phyloP scores from a whole-genome alignment of 2,113 vertebrate genomes.

The Phoenicopterus ruber region DNA sequence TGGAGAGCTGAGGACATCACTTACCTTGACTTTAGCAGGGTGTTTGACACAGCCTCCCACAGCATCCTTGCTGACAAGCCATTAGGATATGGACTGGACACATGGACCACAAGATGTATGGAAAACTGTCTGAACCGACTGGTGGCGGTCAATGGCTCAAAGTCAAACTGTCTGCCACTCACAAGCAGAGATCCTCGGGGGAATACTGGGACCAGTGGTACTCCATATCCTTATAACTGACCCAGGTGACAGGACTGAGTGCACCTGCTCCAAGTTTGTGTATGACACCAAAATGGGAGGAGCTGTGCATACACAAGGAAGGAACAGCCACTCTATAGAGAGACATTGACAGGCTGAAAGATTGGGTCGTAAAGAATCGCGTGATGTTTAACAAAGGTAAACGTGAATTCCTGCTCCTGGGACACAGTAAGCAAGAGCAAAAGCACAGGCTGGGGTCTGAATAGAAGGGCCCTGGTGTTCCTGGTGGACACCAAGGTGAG shows the following conservation, averaged over 20 bases:
- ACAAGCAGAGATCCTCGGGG: background rate
- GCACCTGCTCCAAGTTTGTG: background rate
- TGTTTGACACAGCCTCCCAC: background rate
- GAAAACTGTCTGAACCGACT: background rate
- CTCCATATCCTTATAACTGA: background rate
- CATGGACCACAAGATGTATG: background rate
- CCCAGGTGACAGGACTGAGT: background rate
- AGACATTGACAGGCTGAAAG: background rate
- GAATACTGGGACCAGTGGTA: background rate
- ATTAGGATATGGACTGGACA: background rate
- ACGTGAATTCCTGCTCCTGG: background rate
- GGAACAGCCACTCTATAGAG: background rate
- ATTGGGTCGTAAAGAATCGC: background rate
- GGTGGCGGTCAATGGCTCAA: background rate
- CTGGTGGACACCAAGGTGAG: background rate
- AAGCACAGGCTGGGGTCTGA: background rate
- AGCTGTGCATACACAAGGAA: background rate
- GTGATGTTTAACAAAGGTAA: fast-evolving
- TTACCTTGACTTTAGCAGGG: background rate
- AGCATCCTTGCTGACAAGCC: background rate
- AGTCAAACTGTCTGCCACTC: background rate
- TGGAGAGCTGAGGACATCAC: background rate
- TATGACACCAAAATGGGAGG: background rate
- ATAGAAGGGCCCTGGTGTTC: background rate
- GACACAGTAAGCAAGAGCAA: background rate